Evolutionary conservation across 1,140 invertebrate genomes (phyloP).

Genomic region (Episyrphus balteatus): DNA sequence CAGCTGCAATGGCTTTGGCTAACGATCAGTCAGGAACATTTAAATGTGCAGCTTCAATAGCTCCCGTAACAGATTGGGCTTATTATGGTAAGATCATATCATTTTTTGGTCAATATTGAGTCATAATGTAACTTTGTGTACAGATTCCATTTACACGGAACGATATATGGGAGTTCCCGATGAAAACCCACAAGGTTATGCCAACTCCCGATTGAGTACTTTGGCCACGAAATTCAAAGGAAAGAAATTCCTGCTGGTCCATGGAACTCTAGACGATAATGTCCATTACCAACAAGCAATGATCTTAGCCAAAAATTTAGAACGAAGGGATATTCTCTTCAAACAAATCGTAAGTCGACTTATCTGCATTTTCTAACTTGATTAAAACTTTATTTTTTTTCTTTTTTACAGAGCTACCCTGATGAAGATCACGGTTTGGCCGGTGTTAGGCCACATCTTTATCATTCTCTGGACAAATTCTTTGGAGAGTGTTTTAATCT

Average conservation of each 20-base stretch:
- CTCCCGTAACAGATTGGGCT: constrained; percentile 78
- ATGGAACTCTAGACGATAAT: constrained; percentile 89
- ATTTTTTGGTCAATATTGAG: too few species aligned
- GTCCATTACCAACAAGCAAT: constrained; percentile 94
- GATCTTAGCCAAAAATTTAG: constrained; percentile 74
- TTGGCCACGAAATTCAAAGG: constrained; percentile 53
- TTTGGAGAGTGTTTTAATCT: constrained; percentile 58
- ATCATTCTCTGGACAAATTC: constrained; percentile 83
- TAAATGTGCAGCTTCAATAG: constrained; percentile 88
- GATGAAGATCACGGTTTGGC: constrained; percentile 81
- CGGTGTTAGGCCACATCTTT: constrained; percentile 71
- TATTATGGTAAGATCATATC: constrained; percentile 61
- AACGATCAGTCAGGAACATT: constrained; percentile 60
- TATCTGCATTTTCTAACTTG: background rate
- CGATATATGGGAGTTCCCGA: constrained; percentile 82
- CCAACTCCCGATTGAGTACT: constrained; percentile 59
- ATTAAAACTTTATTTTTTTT: background rate
- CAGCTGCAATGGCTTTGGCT: constrained; percentile 69
- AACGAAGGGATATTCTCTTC: constrained; percentile 76
- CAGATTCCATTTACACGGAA: constrained; percentile 94
- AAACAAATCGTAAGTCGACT: constrained; percentile 63
- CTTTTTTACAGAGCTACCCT: constrained; percentile 72
- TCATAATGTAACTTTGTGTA: constrained; percentile 20
- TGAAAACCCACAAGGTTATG: constrained; percentile 68
- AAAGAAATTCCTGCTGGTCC: constrained; percentile 75